Evolutionary conservation across 2,888 invertebrate genomes (phyloP), one percentile per base, ranked within the genome.

Genomic region (Rhingia rostrata): DNA sequence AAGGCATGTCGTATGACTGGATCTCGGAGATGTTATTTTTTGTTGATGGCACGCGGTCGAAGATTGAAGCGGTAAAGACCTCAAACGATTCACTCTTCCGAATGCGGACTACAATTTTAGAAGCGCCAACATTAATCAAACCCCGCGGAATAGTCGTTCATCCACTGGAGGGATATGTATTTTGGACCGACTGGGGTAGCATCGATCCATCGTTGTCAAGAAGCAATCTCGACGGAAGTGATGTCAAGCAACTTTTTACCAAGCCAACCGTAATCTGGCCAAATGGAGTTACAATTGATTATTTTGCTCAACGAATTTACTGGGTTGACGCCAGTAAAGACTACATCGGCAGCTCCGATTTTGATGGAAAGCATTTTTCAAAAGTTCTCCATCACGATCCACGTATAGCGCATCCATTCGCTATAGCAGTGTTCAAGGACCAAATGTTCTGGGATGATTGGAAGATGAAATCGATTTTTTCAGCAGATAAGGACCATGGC

Each of bases 1-100:
- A 97, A 91, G 97, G 97, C 1, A 95, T 98, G 94, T 96, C 97
- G 0, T 93, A 95, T 63, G 98, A 98, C 91, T 98, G 97, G 97
- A 94, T 97, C 10, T 96, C 96, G 0, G 94, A 96, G 78, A 95
- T 96, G 74, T 90, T 98, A 12, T 98, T 97, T 92, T 97, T 97
- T 90, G 96, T 97, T 0, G 97, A 98, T 89, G 96, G 96, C 0
- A 93, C 94, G 67, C 93, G 94, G 45, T 94, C 95, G 87, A 95
- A 95, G 89, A 97, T 98, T 78, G 96, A 97, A 91, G 94, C 97
- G 0, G 95, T 97, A 3, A 93, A 95, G 66, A 96, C 95, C 0
- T 87, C 87, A 3, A 86, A 75, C 12, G 87, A 87, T 86, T 72
- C 73, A 3, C 90, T 92, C 73, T 95, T 95, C 0, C 93, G 95